phyloP scores from a whole-genome alignment of 2,888 invertebrate species.

The Mamestra brassicae region DNA sequence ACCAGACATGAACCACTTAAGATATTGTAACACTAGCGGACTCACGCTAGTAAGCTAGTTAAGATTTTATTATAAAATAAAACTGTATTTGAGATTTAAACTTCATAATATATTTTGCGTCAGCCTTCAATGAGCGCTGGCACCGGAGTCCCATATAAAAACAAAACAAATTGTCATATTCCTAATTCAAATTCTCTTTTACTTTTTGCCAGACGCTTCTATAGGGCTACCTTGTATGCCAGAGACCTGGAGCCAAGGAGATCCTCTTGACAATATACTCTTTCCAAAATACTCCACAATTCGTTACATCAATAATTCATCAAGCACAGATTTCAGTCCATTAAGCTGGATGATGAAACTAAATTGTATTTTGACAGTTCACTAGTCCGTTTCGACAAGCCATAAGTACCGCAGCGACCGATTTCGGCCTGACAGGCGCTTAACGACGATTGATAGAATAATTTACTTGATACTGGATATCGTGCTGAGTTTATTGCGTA shows the following conservation, averaged over 20 bases:
- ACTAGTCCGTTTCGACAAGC: constrained; percentile 48
- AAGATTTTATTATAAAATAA: no score
- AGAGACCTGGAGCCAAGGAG: no score
- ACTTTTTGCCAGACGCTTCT: no score
- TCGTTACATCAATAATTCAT: constrained; percentile 41
- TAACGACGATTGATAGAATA: constrained; percentile 59
- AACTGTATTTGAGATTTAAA: no score
- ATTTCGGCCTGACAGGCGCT: constrained; percentile 56
- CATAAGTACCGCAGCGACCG: constrained; percentile 50
- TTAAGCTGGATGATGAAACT: constrained; percentile 52
- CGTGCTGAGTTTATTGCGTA: constrained; percentile 29
- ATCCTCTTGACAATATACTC: background rate
- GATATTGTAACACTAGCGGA: no score
- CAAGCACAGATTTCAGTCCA: constrained; percentile 47
- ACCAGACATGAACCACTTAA: background rate
- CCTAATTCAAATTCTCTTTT: no score
- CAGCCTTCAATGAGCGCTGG: no score
- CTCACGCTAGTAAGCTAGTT: no score
- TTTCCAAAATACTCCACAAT: constrained; percentile 8
- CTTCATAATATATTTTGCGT: no score
- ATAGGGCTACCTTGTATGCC: no score
- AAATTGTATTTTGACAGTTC: constrained; percentile 61
- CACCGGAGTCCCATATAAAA: no score
- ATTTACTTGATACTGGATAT: constrained; percentile 50
- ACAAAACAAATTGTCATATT: no score